phyloP scores from a whole-genome alignment of 2,113 vertebrate genomes.

The Leptodactylus fuscus region DNA sequence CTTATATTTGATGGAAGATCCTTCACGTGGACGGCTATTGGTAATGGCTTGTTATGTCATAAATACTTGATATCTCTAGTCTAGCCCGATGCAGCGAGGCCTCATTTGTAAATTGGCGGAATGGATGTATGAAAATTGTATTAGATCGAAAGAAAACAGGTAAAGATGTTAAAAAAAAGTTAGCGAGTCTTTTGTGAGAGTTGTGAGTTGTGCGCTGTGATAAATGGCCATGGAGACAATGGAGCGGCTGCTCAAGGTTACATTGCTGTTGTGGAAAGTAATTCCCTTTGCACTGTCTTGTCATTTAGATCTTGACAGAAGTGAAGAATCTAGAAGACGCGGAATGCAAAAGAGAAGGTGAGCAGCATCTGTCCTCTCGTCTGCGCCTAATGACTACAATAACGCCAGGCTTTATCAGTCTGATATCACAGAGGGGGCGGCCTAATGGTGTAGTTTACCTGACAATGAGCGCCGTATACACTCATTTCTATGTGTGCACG shows the following conservation, averaged over 20 bases:
- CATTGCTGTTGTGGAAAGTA: background rate
- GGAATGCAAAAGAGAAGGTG: conserved; percentile 24
- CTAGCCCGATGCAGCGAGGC: background rate
- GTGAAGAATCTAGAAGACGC: conserved; percentile 8
- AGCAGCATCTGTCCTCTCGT: conserved; percentile 17
- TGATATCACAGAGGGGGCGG: conserved; percentile 21
- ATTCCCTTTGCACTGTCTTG: conserved; percentile 29
- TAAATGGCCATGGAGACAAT: conserved; percentile 16
- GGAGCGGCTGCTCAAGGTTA: conserved; percentile 6
- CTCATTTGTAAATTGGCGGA: background rate
- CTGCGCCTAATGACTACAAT: conserved; percentile 16
- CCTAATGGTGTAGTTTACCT: conserved; percentile 11
- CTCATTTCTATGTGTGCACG: background rate
- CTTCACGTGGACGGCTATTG: background rate
- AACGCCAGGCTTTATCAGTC: conserved; percentile 2
- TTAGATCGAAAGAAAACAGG: background rate
- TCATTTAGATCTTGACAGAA: conserved; percentile 24
- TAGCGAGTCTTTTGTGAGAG: background rate
- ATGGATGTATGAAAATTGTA: background rate
- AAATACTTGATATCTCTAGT: background rate
- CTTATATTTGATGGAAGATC: too few relatives aligned
- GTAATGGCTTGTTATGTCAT: background rate
- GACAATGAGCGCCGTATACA: background rate
- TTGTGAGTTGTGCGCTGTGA: background rate
- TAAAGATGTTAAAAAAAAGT: background rate